Conservation (phyloP, 2,797 vertebrate genomes). For the Sebastes itinus region DNA sequence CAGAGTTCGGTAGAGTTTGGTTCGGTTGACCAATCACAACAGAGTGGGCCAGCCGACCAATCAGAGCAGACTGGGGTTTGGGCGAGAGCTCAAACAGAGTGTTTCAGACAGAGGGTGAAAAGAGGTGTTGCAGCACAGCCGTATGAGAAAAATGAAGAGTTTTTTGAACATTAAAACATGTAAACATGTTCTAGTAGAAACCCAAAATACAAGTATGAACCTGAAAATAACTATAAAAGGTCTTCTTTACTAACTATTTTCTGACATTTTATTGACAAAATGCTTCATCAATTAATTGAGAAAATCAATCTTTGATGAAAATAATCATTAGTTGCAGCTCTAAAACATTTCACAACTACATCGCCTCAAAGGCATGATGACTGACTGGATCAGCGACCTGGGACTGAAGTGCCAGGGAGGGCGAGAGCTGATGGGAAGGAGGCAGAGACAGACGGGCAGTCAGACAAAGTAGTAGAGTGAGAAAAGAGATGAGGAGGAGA, state of each 20-base stretch:
- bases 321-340: not conserved
- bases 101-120: too few species aligned
- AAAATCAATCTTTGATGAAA: not conserved
- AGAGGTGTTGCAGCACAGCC: too few species aligned
- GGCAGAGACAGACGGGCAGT: conserved; percentile 57
- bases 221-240: too few species aligned
- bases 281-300: not conserved
- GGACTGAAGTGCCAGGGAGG: conserved; percentile 33
- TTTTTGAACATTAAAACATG: too few species aligned
- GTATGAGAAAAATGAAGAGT: too few species aligned
- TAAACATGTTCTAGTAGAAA: too few species aligned
- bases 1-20: too few species aligned
- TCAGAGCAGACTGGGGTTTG: too few species aligned
- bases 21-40: too few species aligned
- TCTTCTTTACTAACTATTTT: not conserved
- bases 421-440: conserved; percentile 53
- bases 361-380: not conserved
- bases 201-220: too few species aligned
- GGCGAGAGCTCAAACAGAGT: too few species aligned
- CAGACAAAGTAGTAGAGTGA: conserved; percentile 61
- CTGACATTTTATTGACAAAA: not conserved
- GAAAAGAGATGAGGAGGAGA: conserved; percentile 62
- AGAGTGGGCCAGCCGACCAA: too few species aligned
- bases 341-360: not conserved
- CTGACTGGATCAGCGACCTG: conserved; percentile 11